Evolutionary conservation across 2,113 vertebrate genomes (phyloP), one percentile per base, ranked within the genome.

Genomic region (Sorex fumeus): DNA sequence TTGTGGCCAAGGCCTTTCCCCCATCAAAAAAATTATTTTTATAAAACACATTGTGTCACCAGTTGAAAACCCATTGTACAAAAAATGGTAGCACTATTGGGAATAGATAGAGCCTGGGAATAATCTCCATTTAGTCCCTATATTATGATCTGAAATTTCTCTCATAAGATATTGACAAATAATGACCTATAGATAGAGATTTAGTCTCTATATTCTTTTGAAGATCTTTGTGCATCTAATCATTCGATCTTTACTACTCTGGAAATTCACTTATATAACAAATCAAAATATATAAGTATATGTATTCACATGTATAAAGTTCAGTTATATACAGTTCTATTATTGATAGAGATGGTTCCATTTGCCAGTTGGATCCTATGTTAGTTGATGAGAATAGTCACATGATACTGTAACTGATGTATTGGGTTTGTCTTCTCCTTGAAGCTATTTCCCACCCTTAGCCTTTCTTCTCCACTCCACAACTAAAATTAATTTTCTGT

Each of bases 401-500:
- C 13, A 18, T 50, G 30, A 74, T 36, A 9, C 69, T 82, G 30
- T n/a, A 78, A 93, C 72, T 84, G 71, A 80, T 81, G 64, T 28
- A 8, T 62, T 60, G 3, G 11, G 15, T 50, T 47, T 34, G 19
- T 40, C 53, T 57, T 69, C 16, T 57, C 25, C 75, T 57, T 34
- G 84, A 34, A 89, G 76, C 84, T 8, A 0, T 11, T 50, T 21
- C 53, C 53, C 19, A 21, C 19, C 53, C 18, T 57, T 5, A 57
- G 5, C 18, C 53, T 57, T 57, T 6, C 53, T 57, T 57, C 18
- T 7, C 40, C 40, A 0, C 45, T 77, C 93, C 53, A 18, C 32
- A 80, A 60, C 23, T 64, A 11, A 76, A 91, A 92, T 93, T 62
- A 62, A 84, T 78, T 50, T 78, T 40, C 71, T 91, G 76, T 43